Evolutionary conservation across 92 coral and sea anemone species (phyloP).

Genomic region (Epizoanthus stellaris): DNA sequence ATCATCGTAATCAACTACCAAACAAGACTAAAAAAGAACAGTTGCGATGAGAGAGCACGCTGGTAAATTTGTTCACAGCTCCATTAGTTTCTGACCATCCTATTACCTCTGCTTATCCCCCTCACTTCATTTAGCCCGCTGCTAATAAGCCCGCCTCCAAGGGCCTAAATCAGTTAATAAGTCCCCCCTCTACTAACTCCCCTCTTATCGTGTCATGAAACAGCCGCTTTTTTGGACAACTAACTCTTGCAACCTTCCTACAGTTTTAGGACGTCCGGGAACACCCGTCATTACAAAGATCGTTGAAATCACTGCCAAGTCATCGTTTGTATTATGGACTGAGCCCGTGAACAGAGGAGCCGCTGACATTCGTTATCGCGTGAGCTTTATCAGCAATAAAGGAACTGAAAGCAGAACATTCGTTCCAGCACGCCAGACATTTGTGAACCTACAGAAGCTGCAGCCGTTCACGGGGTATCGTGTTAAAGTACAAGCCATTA

Average conservation of each 20-base stretch:
- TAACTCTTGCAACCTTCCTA: neutral
- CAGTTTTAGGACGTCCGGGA: neutral
- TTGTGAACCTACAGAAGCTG: neutral
- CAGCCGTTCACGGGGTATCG: neutral
- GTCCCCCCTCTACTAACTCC: no score
- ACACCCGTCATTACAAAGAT: neutral
- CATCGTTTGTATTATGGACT: neutral
- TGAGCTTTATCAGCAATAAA: neutral
- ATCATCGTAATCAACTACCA: no score
- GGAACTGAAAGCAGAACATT: neutral
- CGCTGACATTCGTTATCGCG: neutral
- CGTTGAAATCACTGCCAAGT: neutral
- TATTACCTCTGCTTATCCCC: no score
- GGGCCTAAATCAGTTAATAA: no score
- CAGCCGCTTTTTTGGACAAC: neutral
- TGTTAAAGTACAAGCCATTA: constrained; percentile 4
- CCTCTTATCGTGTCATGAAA: no score
- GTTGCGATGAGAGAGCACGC: no score
- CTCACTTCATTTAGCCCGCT: no score
- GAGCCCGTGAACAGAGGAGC: neutral
- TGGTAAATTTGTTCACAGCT: no score
- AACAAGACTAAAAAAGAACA: no score
- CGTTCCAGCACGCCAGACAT: constrained; percentile 6
- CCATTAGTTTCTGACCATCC: no score
- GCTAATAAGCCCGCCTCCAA: no score